A percentile compares a stretch with the other conserved stretches of the same genome.
phyloP scores from a whole-genome alignment of 2,113 vertebrate species.

The Megaceryle torquata region DNA sequence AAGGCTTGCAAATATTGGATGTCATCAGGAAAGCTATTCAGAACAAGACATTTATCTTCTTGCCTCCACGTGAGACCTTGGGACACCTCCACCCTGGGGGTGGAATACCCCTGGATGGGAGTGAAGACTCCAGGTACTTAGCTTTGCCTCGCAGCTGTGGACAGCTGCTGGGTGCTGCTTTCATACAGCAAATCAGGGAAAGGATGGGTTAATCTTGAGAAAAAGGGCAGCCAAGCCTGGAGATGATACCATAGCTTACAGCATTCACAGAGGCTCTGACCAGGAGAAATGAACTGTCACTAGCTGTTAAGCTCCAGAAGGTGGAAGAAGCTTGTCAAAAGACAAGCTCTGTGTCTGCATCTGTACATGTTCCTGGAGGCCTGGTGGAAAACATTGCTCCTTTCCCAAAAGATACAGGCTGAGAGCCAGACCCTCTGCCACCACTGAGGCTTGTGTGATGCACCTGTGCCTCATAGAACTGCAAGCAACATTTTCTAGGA shows the following conservation, averaged over 20 bases:
- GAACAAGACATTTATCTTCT: background rate
- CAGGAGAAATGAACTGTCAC: background rate
- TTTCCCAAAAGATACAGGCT: background rate
- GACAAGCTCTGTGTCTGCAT: background rate
- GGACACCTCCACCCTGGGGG: accelerated
- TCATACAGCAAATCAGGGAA: background rate
- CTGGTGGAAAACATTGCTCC: background rate
- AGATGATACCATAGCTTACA: background rate
- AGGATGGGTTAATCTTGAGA: background rate
- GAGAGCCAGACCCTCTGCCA: background rate
- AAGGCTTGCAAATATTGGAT: background rate
- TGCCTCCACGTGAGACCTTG: background rate
- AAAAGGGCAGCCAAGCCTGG: background rate
- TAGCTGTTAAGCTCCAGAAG: background rate
- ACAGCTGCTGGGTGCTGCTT: background rate
- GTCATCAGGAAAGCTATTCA: background rate
- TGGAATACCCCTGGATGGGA: background rate
- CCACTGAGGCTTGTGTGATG: background rate
- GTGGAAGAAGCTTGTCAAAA: background rate
- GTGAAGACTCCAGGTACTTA: background rate
- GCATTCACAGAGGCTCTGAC: background rate
- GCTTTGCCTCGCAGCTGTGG: background rate
- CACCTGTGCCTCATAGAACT: background rate
- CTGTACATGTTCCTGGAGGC: accelerated
- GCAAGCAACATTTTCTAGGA: background rate